Evolutionary conservation across 2,113 vertebrate species (phyloP).

Genomic region (Scalopus aquaticus): DNA sequence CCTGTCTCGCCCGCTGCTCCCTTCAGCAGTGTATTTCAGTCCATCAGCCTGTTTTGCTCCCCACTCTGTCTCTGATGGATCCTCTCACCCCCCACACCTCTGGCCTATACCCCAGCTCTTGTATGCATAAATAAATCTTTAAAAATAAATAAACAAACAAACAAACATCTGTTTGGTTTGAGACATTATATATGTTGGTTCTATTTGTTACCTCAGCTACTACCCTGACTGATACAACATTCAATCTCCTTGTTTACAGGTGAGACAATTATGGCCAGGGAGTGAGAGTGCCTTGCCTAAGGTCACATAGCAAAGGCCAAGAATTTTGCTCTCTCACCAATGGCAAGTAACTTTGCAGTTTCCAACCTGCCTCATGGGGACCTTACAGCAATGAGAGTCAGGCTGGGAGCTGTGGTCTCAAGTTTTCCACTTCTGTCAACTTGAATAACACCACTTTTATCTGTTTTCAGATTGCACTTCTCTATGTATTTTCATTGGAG

Average conservation of each 20-base stretch:
- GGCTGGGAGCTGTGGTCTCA: fast-evolving
- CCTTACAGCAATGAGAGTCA: not conserved
- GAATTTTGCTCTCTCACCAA: not conserved
- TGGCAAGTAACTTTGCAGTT: not conserved
- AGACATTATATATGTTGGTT: not conserved
- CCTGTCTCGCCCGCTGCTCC: not conserved
- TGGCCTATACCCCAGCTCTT: no score
- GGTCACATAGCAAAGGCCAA: not conserved
- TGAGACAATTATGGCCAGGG: not conserved
- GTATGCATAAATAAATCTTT: no score
- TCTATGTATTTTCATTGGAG: not conserved
- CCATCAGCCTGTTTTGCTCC: no score
- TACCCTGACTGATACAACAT: not conserved
- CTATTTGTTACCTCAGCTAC: not conserved
- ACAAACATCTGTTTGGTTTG: not conserved
- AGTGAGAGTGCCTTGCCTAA: not conserved
- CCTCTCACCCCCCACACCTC: no score
- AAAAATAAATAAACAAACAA: no score
- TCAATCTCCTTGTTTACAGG: not conserved
- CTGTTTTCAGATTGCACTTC: not conserved
- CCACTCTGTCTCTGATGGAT: no score
- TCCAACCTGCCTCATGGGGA: not conserved
- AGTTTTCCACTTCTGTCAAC: not conserved
- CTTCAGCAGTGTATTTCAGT: no score
- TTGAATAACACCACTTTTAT: not conserved